Evolutionary conservation across 2,797 vertebrate species (phyloP), one percentile per base, ranked within the genome.

Genomic region (Ispidina lecontei): DNA sequence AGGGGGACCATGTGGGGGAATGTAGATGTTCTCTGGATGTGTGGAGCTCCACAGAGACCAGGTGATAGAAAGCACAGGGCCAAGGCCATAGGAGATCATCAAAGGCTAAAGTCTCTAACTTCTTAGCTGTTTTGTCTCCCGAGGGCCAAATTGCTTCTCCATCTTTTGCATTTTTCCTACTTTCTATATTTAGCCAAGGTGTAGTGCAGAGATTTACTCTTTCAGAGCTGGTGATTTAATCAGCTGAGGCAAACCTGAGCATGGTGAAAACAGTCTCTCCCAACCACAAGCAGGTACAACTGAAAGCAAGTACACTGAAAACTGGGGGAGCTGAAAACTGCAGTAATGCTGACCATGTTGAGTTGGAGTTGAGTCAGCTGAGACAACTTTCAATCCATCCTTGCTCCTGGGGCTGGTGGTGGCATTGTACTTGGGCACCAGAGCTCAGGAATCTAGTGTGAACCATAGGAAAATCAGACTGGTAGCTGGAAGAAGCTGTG

Each of bases 361-460:
- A 39, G 37, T 39, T 56, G 51, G 28, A 54, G 51, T 54, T n/a
- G 51, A 52, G 51, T 22, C 3, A 7, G 26, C 18, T 52, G 49
- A n/a, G 51, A 23, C 3, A 7, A 63, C n/a, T 52, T 71, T 35
- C 51, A 49, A 9, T 22, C 52, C 0, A 0, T 39, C 63, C 60
- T 62, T 77, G 23, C 18, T 37, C 28, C 2, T 1, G 9, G 22
- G 33, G 6, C 52, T n/a, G 43, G 7, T 56, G 9, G 4, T 49
- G 14, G 7, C 12, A 0, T 49, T 0, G 0, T 41, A 9, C 18
- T 7, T 75, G 84, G 44, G 51, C 29, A 37, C 2, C 2, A 1
- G n/a, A 67, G 28, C 13, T 17, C 29, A 31, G 1, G 0, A 51
- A 52, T 69, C 31, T 44, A 19, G 3, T 13, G 13, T 20, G 63